Evolutionary conservation across 2,113 vertebrate genomes (phyloP).

Genomic region (Cyanocitta stelleri): DNA sequence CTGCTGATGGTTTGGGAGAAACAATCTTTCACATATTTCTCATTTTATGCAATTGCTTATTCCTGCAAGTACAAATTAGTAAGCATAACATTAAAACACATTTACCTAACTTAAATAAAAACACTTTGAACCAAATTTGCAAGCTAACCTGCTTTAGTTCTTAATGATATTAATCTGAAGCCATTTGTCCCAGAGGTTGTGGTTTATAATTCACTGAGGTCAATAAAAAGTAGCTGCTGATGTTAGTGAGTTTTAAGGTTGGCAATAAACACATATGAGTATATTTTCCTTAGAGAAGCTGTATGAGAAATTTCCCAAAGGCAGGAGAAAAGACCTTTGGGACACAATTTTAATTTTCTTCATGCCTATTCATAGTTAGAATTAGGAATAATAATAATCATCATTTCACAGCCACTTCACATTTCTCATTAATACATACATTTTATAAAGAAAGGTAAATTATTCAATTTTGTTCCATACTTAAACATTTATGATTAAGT

Average conservation of each 20-base stretch:
- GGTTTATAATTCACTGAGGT: not conserved
- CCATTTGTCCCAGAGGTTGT: not conserved
- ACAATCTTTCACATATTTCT: not conserved
- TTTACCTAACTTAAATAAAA: conserved; percentile 39
- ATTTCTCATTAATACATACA: not conserved
- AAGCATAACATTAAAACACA: not conserved
- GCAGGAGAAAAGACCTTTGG: not conserved
- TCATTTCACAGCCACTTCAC: not conserved
- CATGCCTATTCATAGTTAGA: not conserved
- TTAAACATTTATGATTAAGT: not conserved
- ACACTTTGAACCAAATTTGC: conserved; percentile 7
- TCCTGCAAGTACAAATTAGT: not conserved
- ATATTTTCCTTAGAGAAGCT: not conserved
- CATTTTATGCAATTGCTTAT: not conserved
- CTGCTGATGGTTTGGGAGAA: not conserved
- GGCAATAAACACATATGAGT: not conserved
- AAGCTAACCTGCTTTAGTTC: not conserved
- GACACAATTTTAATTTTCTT: not conserved
- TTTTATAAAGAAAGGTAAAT: not conserved
- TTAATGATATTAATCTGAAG: not conserved
- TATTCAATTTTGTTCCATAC: not conserved
- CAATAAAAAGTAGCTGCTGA: not conserved
- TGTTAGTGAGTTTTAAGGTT: not conserved
- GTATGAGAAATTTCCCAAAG: not conserved
- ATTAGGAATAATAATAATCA: not conserved